A percentile compares a stretch with the other conserved stretches of the same genome.
Conservation (phyloP, 2,113 vertebrate genomes). For the Grallaria varia region DNA sequence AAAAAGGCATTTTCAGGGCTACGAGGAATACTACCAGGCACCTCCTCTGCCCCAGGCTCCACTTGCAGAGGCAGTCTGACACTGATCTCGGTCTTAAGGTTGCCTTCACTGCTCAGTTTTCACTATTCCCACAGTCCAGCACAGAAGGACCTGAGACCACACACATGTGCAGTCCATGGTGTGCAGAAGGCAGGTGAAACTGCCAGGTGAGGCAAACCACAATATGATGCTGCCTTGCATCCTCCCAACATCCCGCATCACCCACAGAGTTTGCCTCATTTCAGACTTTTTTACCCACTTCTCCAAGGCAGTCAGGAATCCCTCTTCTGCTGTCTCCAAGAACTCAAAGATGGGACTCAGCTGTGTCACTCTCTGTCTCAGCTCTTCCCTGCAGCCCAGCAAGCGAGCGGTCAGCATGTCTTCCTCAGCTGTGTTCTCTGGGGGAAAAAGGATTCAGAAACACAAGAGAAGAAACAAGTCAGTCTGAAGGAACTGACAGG, state of each 20-base stretch:
- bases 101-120: not conserved
- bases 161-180: fast-evolving
- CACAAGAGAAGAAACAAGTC: conserved; percentile 63
- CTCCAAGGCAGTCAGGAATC: conserved; percentile 62
- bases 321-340: conserved; percentile 72
- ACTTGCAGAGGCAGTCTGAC: not conserved
- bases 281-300: conserved; percentile 69
- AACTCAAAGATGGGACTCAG: conserved; percentile 73
- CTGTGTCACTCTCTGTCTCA: conserved; percentile 70
- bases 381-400: conserved; percentile 67
- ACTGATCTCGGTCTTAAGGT: not conserved
- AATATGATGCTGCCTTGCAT: not conserved
- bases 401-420: conserved; percentile 39
- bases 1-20: not conserved
- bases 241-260: fast-evolving
- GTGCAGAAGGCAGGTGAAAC: not conserved
- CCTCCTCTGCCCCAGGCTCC: not conserved
- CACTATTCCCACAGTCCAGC: not conserved
- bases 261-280: not conserved
- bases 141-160: not conserved
- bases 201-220: not conserved
- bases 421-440: conserved; percentile 39
- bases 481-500: conserved; percentile 71
- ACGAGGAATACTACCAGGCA: not conserved
- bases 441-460: conserved; percentile 33